phyloP scores from a whole-genome alignment of 2,888 invertebrate species.

The Cephus sareptanus region DNA sequence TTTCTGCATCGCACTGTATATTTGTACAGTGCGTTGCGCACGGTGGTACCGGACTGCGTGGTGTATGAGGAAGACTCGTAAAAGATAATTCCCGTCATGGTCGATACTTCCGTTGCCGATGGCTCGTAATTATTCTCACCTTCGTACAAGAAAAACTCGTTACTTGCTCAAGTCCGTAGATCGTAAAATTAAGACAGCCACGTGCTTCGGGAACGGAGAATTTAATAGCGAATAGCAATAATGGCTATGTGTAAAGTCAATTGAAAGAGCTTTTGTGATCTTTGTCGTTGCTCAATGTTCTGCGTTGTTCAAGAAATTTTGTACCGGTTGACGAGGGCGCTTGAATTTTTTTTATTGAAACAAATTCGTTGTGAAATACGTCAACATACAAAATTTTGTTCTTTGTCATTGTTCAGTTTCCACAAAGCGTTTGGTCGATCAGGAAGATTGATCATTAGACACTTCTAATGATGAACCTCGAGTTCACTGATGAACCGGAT shows the following conservation, averaged over 20 bases:
- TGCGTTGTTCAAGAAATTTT: too few relatives aligned
- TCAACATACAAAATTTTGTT: not conserved
- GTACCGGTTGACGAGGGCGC: too few relatives aligned
- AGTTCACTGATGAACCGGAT: too few relatives aligned
- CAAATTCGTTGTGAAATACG: not conserved
- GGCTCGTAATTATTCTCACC: not conserved
- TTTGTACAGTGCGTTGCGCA: not conserved
- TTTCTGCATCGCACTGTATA: not conserved
- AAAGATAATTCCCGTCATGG: not conserved
- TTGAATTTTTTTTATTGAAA: not conserved
- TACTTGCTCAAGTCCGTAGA: not conserved
- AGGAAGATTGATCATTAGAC: too few relatives aligned
- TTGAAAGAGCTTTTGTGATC: not conserved
- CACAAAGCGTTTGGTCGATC: too few relatives aligned
- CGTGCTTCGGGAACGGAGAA: not conserved
- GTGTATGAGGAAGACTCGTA: not conserved
- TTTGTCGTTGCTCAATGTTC: too few relatives aligned
- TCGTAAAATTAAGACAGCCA: not conserved
- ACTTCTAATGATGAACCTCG: too few relatives aligned
- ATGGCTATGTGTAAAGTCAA: not conserved
- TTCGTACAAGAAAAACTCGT: not conserved
- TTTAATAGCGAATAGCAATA: not conserved
- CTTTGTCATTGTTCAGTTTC: too few relatives aligned
- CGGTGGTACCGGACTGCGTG: not conserved
- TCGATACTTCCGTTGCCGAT: not conserved